Percentiles rank a stretch among this genome's conserved stretches.
These are phyloP conservation scores for Scatophagus argus DNA, from an alignment of 2,113 vertebrate genomes.

Conservation along the genomic window DNA sequence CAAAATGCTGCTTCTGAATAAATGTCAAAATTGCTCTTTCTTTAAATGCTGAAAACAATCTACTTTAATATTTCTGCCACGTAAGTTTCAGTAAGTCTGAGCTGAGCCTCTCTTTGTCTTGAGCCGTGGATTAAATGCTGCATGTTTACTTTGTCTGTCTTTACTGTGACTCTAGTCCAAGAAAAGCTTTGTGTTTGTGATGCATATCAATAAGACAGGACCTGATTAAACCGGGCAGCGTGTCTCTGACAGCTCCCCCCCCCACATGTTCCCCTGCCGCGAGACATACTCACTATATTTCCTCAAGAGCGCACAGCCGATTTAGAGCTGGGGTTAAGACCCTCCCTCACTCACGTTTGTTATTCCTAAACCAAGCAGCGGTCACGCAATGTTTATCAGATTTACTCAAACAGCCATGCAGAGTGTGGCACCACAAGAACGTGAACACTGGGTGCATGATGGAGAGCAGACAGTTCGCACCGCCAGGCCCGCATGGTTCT, in stretches of 20 bases:
- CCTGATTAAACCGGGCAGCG: conserved; percentile 37
- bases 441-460: conserved; percentile 31
- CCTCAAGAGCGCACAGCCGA: conserved; percentile 50
- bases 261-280: conserved; percentile 38
- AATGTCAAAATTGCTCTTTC: not conserved
- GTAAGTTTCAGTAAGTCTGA: conserved; percentile 5
- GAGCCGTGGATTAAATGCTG: no score
- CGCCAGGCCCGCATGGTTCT: conserved; percentile 4
- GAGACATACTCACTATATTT: conserved; percentile 48
- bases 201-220: conserved; percentile 44
- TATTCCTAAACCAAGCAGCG: conserved; percentile 64
- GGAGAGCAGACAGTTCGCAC: conserved; percentile 24
- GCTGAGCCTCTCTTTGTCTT: conserved; percentile 1
- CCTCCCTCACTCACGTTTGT: conserved; percentile 70
- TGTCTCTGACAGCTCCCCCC: conserved; percentile 49
- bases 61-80: not conserved
- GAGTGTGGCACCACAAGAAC: conserved; percentile 46
- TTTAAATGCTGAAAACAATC: not conserved
- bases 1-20: not conserved
- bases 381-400: conserved; percentile 81
- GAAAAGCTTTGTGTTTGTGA: conserved; percentile 27
- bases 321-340: conserved; percentile 43
- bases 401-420: conserved; percentile 58
- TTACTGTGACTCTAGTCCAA: conserved; percentile 8
- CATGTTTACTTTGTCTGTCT: not conserved